Percentiles rank a stretch among this genome's conserved stretches.
Evolutionary conservation across 1,140 invertebrate genomes (phyloP).

Genomic region (Drosophila ambigua): DNA sequence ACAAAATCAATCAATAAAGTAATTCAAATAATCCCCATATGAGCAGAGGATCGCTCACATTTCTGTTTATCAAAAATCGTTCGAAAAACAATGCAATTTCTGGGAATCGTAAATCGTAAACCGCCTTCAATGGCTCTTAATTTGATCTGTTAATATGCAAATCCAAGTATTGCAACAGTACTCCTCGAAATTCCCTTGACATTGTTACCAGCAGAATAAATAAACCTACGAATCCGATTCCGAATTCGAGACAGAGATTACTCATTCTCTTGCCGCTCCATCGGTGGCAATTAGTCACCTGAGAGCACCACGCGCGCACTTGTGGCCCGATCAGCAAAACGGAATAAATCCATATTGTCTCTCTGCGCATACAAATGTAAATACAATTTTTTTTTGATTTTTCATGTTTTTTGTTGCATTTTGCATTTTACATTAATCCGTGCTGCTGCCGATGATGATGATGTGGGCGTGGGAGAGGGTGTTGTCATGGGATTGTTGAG

Average conservation of each 20-base stretch:
- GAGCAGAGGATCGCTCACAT: no score
- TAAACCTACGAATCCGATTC: constrained; percentile 25
- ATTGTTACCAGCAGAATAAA: constrained; percentile 20
- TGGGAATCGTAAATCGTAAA: no score
- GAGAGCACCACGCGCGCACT: neutral
- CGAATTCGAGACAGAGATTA: constrained; percentile 36
- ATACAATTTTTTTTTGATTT: constrained; percentile 7
- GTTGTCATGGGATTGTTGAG: constrained; percentile 64
- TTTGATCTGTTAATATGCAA: constrained; percentile 45
- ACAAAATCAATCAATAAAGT: no score
- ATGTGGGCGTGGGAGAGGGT: constrained; percentile 51
- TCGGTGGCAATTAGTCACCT: constrained; percentile 61
- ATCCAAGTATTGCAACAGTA: constrained; percentile 29
- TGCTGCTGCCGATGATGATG: neutral
- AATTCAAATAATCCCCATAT: no score
- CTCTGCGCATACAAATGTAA: constrained; percentile 29
- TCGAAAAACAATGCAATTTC: constrained; percentile 2
- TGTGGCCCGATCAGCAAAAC: constrained; percentile 2
- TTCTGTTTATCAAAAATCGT: constrained; percentile 1
- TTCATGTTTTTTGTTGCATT: constrained; percentile 19
- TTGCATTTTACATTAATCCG: constrained; percentile 59
- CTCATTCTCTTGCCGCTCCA: constrained; percentile 36
- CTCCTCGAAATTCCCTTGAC: constrained; percentile 31
- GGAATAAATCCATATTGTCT: constrained; percentile 34
- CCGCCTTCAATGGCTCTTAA: constrained; percentile 12